phyloP scores from a whole-genome alignment of 2,113 vertebrate species.

The Spilogale gracilis region DNA sequence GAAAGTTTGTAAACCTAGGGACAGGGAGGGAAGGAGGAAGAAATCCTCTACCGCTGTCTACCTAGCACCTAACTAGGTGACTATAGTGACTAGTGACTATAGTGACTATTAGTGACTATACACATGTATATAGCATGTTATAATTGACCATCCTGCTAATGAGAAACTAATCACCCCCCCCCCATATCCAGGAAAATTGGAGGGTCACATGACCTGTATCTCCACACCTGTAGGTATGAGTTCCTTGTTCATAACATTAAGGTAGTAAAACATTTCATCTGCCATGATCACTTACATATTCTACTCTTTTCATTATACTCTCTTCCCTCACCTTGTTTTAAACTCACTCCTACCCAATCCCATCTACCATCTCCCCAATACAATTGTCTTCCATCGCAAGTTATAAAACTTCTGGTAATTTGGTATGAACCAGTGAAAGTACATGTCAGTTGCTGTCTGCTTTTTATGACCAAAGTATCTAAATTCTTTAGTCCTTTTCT shows the following conservation, averaged over 20 bases:
- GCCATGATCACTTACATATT: neutral
- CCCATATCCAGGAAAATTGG: neutral
- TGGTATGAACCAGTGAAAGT: neutral
- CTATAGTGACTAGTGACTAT: too few relatives aligned
- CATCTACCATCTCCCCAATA: neutral
- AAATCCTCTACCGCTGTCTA: neutral
- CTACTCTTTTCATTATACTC: neutral
- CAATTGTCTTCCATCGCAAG: neutral
- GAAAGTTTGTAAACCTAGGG: neutral
- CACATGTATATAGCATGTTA: neutral
- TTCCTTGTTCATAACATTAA: neutral
- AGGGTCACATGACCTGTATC: accelerated
- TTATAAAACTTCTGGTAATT: neutral
- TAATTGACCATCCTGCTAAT: neutral
- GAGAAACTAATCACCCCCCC: neutral
- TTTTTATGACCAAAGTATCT: neutral
- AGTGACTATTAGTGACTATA: neutral
- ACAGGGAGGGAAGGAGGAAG: neutral
- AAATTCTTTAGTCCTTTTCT: neutral
- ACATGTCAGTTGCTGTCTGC: neutral
- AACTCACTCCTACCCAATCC: neutral
- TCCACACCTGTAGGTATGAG: neutral
- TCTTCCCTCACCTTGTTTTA: neutral
- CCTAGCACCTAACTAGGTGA: neutral
- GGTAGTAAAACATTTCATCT: neutral